A percentile compares a stretch with the other conserved stretches of the same genome.
Evolutionary conservation across 2,888 invertebrate species (phyloP).

Genomic region (Cheilosia grossa): DNA sequence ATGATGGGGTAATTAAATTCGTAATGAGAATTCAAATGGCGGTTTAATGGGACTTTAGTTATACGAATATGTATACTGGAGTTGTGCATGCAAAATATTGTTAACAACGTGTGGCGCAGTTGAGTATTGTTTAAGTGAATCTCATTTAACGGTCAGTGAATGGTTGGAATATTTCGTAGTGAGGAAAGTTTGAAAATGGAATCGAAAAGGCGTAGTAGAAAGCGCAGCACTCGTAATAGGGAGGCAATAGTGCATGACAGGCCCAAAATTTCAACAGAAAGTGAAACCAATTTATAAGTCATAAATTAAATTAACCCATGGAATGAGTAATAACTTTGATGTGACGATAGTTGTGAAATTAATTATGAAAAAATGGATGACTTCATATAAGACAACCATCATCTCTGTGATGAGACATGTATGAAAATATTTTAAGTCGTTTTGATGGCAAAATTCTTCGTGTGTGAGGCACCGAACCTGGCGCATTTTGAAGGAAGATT

Average conservation of each 20-base stretch:
- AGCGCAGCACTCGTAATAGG: not conserved
- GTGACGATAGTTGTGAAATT: no score
- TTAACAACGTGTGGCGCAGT: not conserved
- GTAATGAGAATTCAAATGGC: conserved; percentile 32
- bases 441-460: no score
- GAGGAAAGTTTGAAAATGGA: conserved; percentile 3
- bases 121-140: not conserved
- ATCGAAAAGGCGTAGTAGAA: not conserved
- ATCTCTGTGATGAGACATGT: no score
- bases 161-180: not conserved
- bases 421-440: no score
- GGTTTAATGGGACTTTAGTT: conserved; percentile 1
- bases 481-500: no score
- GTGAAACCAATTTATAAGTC: not conserved
- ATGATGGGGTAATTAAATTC: conserved; percentile 39
- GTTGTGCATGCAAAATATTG: conserved; percentile 1
- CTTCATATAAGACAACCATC: no score
- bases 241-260: not conserved
- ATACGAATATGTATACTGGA: not conserved
- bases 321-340: no score
- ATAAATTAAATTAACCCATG: no score
- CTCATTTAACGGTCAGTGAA: conserved; percentile 5
- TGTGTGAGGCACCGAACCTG: no score
- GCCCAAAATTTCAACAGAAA: not conserved
- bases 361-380: no score